These are phyloP conservation scores for Brachyhypopomus occidentalis DNA, from an alignment of 2,113 vertebrate genomes.

Conservation along the genomic window DNA sequence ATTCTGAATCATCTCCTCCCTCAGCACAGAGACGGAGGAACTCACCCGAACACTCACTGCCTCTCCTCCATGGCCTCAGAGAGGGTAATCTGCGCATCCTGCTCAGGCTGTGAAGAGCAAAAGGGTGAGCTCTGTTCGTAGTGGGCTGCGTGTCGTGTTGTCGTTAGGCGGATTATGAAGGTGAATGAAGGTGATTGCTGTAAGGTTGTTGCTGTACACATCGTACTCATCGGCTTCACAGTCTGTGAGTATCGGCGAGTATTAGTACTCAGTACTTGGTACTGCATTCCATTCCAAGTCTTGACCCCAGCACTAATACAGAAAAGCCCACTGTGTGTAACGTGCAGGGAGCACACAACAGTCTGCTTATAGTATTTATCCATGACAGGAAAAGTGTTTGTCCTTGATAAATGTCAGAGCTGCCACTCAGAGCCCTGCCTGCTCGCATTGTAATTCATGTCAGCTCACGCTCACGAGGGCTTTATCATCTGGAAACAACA, in stretches of 20 bases:
- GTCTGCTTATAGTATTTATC: constrained; percentile 44
- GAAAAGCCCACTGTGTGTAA: constrained; percentile 4
- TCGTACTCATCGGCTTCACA: too few species aligned
- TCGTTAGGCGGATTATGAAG: too few species aligned
- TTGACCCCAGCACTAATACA: neutral
- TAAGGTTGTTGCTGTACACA: too few species aligned
- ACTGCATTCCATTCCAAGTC: neutral
- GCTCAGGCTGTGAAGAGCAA: neutral
- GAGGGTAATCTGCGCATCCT: constrained; percentile 8
- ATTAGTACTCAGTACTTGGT: too few species aligned
- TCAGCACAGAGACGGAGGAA: constrained; percentile 5
- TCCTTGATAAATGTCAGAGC: constrained; percentile 57
- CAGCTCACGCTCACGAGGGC: constrained; percentile 1
- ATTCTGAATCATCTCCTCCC: constrained; percentile 18
- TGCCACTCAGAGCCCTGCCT: constrained; percentile 46
- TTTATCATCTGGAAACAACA: constrained; percentile 25
- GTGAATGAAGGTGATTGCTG: too few species aligned
- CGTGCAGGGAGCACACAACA: neutral
- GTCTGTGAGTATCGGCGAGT: too few species aligned
- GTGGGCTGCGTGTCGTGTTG: neutral
- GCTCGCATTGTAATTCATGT: constrained; percentile 44
- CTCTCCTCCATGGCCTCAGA: neutral
- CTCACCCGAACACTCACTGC: constrained; percentile 15
- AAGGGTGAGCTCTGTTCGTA: neutral
- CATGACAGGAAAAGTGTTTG: constrained; percentile 49